These are phyloP conservation scores for Allobates femoralis DNA, from an alignment of 2,797 vertebrate species.

Conservation along the genomic window DNA sequence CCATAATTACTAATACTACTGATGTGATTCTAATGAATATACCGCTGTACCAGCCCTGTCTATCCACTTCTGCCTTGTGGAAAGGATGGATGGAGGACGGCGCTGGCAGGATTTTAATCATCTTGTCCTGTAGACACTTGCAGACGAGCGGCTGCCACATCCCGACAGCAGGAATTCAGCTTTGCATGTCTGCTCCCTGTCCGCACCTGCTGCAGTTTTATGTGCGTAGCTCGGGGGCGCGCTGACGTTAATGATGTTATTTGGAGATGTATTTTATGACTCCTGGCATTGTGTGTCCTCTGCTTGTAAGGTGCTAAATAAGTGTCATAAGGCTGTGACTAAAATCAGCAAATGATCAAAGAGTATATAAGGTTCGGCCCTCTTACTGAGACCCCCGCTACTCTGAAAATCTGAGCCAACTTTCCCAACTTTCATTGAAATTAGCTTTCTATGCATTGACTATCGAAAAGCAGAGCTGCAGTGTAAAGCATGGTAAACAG, in stretches of 20 bases:
- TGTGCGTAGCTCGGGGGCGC: background rate
- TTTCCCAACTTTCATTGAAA: too few relatives aligned
- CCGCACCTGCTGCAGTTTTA: conserved; percentile 12
- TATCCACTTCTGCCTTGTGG: too few relatives aligned
- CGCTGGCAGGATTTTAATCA: background rate
- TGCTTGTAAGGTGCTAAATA: background rate
- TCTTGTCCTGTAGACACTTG: conserved; percentile 17
- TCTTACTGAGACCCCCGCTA: too few relatives aligned
- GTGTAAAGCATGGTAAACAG: background rate
- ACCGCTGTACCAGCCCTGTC: too few relatives aligned
- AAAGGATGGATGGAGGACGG: too few relatives aligned
- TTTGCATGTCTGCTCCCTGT: background rate
- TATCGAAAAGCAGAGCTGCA: background rate
- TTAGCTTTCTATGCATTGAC: too few relatives aligned
- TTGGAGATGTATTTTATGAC: background rate
- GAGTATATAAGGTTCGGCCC: too few relatives aligned
- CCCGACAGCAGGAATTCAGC: background rate
- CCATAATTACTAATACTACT: too few relatives aligned
- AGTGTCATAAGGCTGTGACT: background rate
- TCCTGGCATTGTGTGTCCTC: background rate
- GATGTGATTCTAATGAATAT: too few relatives aligned
- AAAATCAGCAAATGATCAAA: background rate
- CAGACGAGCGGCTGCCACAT: background rate
- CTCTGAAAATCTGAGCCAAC: too few relatives aligned
- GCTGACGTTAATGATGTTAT: background rate